Evolutionary conservation across 1,140 invertebrate species (phyloP), one percentile per base, ranked within the genome.

Genomic region (Phortica variegata): DNA sequence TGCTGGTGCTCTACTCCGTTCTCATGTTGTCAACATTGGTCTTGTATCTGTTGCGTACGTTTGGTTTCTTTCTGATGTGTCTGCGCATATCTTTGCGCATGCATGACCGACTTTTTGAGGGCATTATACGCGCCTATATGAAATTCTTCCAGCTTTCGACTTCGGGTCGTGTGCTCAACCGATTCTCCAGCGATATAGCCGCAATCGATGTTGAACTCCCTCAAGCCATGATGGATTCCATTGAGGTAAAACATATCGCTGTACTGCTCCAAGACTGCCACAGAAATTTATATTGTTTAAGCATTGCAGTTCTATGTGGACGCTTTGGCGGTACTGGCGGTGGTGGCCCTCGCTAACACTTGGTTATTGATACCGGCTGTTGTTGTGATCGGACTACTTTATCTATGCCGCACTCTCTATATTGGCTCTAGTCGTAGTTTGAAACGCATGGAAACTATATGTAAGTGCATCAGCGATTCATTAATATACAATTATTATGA

Each of bases 71-170:
- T 53, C 77, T 80, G 57, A 83, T 90, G 54, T 91, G 90, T 44
- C 87, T 93, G 79, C 78, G 81, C 26, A 87, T 91, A 4, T 93
- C 92, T 0, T 83, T 85, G 39, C 84, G 78, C 15, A 76, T 93
- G 2, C 93, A 97, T 63, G 88, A 95, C 61, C 79, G 74, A 6
- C 93, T 96, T 86, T 95, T 95, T 63, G 75, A 79, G 9, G 86
- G 85, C 39, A 83, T 97, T 2, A 84, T 93, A 18, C 80, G 86
- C 5, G 87, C 90, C 0, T 89, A 87, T 1, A 93, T 95, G 82
- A 79, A 83, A 6, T 96, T 96, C 77, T 96, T 96, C 75, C 92
- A 93, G 56, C 87, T 84, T 7, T 95, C 95, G 73, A 86, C 90
- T 4, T 80, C 81, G 51, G 89, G 88, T 5, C 78, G 90, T 4